Conservation (phyloP, 2,113 vertebrate species). For the Ptilorrhoa leucosticta region DNA sequence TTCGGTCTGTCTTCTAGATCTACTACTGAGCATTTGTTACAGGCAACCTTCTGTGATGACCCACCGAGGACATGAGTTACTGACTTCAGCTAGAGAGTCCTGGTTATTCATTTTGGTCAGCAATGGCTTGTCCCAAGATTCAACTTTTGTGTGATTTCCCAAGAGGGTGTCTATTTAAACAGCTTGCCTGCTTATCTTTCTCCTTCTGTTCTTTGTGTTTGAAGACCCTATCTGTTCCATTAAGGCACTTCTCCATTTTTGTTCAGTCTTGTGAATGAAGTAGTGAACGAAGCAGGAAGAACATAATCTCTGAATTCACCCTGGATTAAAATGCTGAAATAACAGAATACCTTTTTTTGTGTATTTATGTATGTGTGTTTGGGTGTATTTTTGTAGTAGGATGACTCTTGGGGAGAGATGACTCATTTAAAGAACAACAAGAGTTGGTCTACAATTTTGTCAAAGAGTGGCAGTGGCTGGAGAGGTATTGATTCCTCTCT, state of each 20-base stretch:
- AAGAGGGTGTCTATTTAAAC: neutral
- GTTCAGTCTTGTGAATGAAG: neutral
- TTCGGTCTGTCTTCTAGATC: neutral
- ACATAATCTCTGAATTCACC: neutral
- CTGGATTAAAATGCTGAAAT: neutral
- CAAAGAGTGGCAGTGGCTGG: accelerated
- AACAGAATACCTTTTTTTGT: accelerated
- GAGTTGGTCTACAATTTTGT: neutral
- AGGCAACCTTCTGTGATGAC: neutral
- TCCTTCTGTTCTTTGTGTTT: neutral
- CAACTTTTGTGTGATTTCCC: neutral
- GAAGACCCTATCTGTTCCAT: neutral
- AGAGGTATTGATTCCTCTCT: neutral
- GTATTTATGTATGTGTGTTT: accelerated
- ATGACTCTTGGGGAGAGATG: neutral
- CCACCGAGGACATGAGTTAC: neutral
- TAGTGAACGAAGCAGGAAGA: neutral
- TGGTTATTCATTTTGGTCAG: neutral
- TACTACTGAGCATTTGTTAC: neutral
- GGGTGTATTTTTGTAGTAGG: neutral
- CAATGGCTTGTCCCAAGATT: neutral
- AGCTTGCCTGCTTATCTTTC: neutral
- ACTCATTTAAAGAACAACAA: neutral
- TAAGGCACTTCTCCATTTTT: neutral
- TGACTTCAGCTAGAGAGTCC: neutral